Evolutionary conservation across 2,888 invertebrate species (phyloP), one percentile per base, ranked within the genome.

Genomic region (Leucoma salicis): DNA sequence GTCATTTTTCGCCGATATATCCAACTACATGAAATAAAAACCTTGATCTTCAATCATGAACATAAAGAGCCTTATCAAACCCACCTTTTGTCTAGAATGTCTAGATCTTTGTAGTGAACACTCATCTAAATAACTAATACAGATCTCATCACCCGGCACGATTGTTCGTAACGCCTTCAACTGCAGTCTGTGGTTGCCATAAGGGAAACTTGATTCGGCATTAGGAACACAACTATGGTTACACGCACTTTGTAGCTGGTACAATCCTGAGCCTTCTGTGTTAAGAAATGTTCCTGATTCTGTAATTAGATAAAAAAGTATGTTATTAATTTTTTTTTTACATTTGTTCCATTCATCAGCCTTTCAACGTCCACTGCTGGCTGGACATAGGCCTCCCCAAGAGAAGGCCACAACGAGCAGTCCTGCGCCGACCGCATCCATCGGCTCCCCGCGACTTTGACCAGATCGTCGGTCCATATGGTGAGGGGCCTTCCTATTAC

Each of bases 201-300:
- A 92, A 0, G 95, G 94, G 74, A 97, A 99, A 14, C 94, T 92
- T 0, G 95, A 93, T 70, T 95, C 93, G 0, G 97, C 96, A 77
- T 98, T 98, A 0, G 98, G 97, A 0, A 90, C 77, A 70, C 99
- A 99, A 64, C 96, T 97, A 81, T 99, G 99, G 84, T 99, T 99
- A 57, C 95, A 94, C 31, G 95, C 91, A 71, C 97, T 97, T 74
- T 98, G 98, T n/a, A 95, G 71, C 14, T 90, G 79, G 77, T 95
- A 99, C 0, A 99, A 85, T 0, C 96, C 98, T 0, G 97, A 96
- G 0, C 98, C 98, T 91, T 98, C 98, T 55, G 95, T 96, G 79
- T 98, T 96, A 12, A 98, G 82, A 79, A 98, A 98, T 49, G 93
- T 92, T 3, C 95, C 96, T 0, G 95, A 88, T 70, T 91, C 90